Percentiles rank a stretch among this genome's conserved stretches.
These are phyloP conservation scores for Linurgus olivaceus DNA, from an alignment of 2,797 vertebrate species.

Conservation along the genomic window DNA sequence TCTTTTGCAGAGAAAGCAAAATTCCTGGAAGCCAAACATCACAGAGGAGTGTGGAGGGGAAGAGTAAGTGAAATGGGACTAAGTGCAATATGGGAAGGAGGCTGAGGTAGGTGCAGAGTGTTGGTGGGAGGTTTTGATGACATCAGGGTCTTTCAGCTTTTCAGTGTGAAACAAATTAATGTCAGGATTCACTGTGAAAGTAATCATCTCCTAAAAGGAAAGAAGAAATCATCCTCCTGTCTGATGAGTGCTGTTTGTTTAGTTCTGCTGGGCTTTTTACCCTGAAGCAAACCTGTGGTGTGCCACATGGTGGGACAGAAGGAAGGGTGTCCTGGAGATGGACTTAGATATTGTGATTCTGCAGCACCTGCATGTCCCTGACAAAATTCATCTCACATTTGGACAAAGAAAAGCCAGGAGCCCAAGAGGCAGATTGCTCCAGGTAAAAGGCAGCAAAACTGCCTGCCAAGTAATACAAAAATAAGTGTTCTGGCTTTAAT, in stretches of 20 bases:
- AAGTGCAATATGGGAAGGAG: accelerated
- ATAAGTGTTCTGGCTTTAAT: background rate
- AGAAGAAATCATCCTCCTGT: background rate
- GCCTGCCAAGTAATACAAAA: background rate
- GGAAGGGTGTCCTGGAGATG: background rate
- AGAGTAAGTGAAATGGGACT: background rate
- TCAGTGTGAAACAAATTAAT: background rate
- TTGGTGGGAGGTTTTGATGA: background rate
- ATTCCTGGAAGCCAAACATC: background rate
- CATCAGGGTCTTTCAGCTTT: background rate
- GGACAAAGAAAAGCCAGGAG: background rate
- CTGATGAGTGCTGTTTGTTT: background rate
- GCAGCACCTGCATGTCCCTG: background rate
- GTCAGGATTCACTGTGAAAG: background rate
- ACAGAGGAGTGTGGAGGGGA: background rate
- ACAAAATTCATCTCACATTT: background rate
- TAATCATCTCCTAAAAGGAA: background rate
- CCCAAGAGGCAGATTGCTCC: background rate
- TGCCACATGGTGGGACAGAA: accelerated
- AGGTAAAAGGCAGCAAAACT: background rate
- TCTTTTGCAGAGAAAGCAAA: background rate
- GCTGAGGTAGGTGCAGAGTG: background rate
- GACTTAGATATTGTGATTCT: accelerated
- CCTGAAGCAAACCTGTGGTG: background rate
- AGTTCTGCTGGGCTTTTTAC: background rate